Percentiles rank a stretch among this genome's conserved stretches.
Evolutionary conservation across 1,140 invertebrate genomes (phyloP).

Genomic region (Drosophila mojavensis): DNA sequence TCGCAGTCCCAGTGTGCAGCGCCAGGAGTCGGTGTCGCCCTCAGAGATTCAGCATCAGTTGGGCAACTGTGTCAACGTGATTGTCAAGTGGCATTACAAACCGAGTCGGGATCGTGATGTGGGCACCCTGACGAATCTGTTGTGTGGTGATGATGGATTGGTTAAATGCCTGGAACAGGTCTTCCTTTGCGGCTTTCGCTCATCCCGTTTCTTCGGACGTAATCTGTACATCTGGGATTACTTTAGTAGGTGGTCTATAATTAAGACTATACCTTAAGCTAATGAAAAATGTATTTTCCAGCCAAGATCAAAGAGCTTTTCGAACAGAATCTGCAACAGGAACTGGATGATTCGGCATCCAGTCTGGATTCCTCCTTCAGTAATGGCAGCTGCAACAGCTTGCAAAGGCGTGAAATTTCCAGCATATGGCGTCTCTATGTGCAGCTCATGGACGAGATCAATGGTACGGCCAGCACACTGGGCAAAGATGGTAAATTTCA

Average conservation of each 20-base stretch:
- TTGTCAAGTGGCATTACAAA: constrained; percentile 97
- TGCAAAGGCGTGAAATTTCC: constrained; percentile 87
- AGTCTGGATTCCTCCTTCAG: constrained; percentile 80
- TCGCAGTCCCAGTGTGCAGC: constrained; percentile 86
- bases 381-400: constrained; percentile 79
- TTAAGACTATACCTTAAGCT: not conserved
- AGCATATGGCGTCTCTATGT: constrained; percentile 91
- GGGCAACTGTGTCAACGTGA: constrained; percentile 97
- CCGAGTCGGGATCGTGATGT: constrained; percentile 91
- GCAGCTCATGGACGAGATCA: constrained; percentile 93
- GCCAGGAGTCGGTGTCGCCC: constrained; percentile 84
- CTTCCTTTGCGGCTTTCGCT: constrained; percentile 97
- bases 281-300: constrained; percentile 84
- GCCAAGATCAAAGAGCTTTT: constrained; percentile 94
- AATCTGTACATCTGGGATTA: constrained; percentile 99
- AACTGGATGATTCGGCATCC: constrained; percentile 84
- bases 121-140: constrained; percentile 93
- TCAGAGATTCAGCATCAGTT: constrained; percentile 87
- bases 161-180: constrained; percentile 97
- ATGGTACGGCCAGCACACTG: constrained; percentile 91
- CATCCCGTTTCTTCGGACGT: constrained; percentile 94
- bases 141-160: constrained; percentile 97
- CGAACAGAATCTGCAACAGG: constrained; percentile 89
- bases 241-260: constrained; percentile 88
- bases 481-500: constrained; percentile 99